Evolutionary conservation across 2,888 invertebrate genomes (phyloP), one percentile per base, ranked within the genome.

Genomic region (Protodeltote pygarga): DNA sequence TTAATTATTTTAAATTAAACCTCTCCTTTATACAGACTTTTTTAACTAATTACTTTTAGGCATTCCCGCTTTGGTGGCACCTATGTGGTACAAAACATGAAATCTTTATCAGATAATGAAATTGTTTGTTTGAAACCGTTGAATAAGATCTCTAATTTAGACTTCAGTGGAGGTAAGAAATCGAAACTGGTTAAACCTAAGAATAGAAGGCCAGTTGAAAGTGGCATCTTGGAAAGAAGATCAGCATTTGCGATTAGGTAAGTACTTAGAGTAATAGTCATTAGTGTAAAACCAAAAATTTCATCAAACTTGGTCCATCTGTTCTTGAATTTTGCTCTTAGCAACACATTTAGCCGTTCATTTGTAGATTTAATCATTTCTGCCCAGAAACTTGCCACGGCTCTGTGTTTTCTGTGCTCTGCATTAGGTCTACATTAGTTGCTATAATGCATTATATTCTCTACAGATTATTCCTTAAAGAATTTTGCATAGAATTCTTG

Each of bases 11-110:
- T n/a, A n/a, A n/a, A n/a, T n/a, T n/a, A n/a, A n/a, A n/a, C n/a
- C n/a, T n/a, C n/a, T n/a, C n/a, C n/a, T n/a, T n/a, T n/a, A n/a
- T n/a, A n/a, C n/a, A n/a, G n/a, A n/a, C 23, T n/a, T 42, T 11
- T 5, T n/a, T 16, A 9, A 6, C 13, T 25, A 6, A 9, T 29
- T 37, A 29, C 40, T 19, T 75, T 50, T 77, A 96, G 98, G 69
- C 98, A 98, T 88, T 98, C 98, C 0, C 94, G 97, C 57, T 99
- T 99, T 82, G 98, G 98, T 19, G 98, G 99, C 35, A 98, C 98
- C 5, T 99, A 95, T 89, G 95, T 97, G 0, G 94, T 99, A 10
- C 95, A 96, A 81, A 98, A 98, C 81, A 95, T 99, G 94, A 98
- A 98, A 87, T 97, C 98, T 13, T 95, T 98, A 76, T 96, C 97